A percentile compares a stretch with the other conserved stretches of the same genome.
These are phyloP conservation scores for Pharmacophagus antenor DNA, from an alignment of 2,888 invertebrate species.

Conservation along the genomic window DNA sequence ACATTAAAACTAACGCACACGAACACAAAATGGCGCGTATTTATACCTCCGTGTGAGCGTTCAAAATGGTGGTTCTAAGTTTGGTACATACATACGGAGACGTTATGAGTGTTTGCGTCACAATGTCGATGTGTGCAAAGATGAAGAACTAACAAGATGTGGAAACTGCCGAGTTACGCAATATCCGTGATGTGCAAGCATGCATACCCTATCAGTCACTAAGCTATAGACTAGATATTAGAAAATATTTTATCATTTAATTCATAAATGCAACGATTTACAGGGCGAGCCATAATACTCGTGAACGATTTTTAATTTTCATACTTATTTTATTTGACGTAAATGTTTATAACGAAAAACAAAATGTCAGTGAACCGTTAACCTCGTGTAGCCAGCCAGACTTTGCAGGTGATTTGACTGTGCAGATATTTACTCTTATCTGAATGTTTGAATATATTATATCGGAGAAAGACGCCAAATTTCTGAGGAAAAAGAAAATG, in stretches of 20 bases:
- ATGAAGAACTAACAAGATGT: conserved; percentile 54
- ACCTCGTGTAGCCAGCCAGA: no score
- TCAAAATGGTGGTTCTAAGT: conserved; percentile 30
- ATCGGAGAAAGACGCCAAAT: no score
- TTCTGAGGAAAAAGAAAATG: no score
- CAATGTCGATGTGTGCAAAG: conserved; percentile 38
- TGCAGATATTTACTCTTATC: no score
- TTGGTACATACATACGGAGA: conserved; percentile 33
- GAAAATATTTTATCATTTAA: not conserved
- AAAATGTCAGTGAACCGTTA: no score
- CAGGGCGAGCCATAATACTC: no score
- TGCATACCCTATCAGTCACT: conserved; percentile 36
- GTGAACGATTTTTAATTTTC: no score
- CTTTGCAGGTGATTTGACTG: no score
- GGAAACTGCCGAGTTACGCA: conserved; percentile 57
- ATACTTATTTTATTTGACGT: no score
- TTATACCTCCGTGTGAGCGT: conserved; percentile 26
- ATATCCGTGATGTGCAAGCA: conserved; percentile 44
- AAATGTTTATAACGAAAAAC: no score
- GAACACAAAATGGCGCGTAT: conserved; percentile 25
- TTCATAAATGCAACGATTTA: not conserved
- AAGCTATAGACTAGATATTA: conserved; percentile 9
- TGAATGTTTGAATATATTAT: no score
- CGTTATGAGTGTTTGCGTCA: conserved; percentile 28
- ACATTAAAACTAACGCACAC: conserved; percentile 39